Percentiles rank a stretch among this genome's conserved stretches.
Evolutionary conservation across 2,113 vertebrate genomes (phyloP).

Genomic region (Panurus biarmicus): DNA sequence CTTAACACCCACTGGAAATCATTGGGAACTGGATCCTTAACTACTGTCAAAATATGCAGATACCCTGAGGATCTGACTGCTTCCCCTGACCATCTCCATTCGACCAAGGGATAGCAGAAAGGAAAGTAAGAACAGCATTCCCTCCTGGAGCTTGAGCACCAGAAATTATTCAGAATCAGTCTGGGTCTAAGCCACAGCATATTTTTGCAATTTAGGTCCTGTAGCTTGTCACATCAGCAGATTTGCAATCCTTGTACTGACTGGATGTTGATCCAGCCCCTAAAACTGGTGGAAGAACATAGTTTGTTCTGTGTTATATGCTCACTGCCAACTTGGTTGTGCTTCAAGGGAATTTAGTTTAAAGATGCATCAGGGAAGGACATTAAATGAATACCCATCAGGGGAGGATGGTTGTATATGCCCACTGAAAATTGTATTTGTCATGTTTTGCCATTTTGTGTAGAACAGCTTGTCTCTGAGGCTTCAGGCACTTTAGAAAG

Average conservation of each 20-base stretch:
- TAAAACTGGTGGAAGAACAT: background rate
- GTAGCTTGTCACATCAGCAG: background rate
- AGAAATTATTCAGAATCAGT: background rate
- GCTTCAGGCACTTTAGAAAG: background rate
- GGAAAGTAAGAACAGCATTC: background rate
- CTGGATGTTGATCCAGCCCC: background rate
- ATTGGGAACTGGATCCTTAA: background rate
- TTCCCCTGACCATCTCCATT: background rate
- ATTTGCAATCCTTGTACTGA: background rate
- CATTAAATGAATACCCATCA: background rate
- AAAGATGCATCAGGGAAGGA: background rate
- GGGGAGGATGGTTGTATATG: background rate
- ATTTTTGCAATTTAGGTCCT: background rate
- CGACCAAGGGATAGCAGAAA: background rate
- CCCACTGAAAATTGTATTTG: background rate
- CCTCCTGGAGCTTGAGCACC: background rate
- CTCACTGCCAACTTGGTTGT: background rate
- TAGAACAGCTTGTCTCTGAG: background rate
- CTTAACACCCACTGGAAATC: background rate
- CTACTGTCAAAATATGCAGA: background rate
- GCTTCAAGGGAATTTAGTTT: background rate
- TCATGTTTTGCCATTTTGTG: background rate
- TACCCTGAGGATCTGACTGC: background rate
- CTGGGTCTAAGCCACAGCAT: background rate
- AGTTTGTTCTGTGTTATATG: background rate